phyloP scores from a whole-genome alignment of 2,113 vertebrate genomes.

The Puma concolor region DNA sequence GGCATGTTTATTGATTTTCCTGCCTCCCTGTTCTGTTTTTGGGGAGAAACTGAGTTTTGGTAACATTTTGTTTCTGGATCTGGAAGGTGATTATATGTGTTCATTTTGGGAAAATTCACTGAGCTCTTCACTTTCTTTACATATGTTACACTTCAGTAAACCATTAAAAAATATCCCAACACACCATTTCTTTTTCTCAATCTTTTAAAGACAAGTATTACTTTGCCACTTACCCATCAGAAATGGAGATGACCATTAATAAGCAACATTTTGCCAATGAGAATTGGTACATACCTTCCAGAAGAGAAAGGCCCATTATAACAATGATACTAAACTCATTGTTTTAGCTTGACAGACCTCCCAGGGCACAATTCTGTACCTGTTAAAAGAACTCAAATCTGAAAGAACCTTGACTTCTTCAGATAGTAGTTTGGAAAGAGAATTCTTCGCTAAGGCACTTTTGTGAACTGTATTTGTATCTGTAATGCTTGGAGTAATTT shows the following conservation, averaged over 20 bases:
- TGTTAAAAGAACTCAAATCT: not conserved
- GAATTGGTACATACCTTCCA: not conserved
- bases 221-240: not conserved
- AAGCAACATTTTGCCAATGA: conserved; percentile 2
- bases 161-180: not conserved
- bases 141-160: conserved; percentile 9
- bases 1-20: not conserved
- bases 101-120: not conserved
- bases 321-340: not conserved
- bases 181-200: conserved; percentile 11
- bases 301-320: not conserved
- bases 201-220: conserved; percentile 51
- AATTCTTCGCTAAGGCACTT: not conserved
- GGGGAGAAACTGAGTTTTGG: not conserved
- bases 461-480: not conserved
- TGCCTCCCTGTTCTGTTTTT: not conserved
- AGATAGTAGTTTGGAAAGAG: not conserved
- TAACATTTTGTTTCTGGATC: not conserved
- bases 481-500: not conserved
- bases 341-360: not conserved
- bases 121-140: not conserved
- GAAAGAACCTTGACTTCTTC: conserved; percentile 8
- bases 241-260: conserved; percentile 14
- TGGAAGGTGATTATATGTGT: not conserved
- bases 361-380: not conserved